phyloP scores from a whole-genome alignment of 2,113 vertebrate genomes.

The Haplochromis burtoni region DNA sequence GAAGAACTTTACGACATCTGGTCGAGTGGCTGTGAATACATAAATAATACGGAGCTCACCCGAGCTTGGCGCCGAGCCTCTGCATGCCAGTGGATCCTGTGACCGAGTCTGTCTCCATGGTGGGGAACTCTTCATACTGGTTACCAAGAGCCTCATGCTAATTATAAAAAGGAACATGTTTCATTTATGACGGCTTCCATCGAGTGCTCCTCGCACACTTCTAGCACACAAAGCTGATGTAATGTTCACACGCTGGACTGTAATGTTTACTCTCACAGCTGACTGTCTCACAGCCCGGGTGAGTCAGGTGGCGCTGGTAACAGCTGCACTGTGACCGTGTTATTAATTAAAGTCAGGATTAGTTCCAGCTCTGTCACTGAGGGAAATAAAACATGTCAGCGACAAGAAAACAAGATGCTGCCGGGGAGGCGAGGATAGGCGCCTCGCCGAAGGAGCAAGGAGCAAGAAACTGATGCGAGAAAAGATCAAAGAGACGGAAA shows the following conservation, averaged over 20 bases:
- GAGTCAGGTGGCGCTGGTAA: background rate
- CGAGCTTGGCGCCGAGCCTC: conserved; percentile 89
- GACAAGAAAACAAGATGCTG: conserved; percentile 3
- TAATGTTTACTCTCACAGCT: background rate
- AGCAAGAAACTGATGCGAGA: background rate
- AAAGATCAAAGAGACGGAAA: background rate
- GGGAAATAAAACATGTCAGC: background rate
- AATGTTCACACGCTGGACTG: background rate
- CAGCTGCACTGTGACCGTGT: background rate
- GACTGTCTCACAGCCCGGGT: background rate
- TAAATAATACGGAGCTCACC: conserved; percentile 69
- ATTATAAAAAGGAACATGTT: conserved; percentile 38
- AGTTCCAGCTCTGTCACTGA: background rate
- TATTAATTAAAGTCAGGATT: conserved; percentile 16
- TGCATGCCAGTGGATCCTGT: conserved; percentile 88
- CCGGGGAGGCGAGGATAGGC: background rate
- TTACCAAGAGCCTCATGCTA: conserved; percentile 81
- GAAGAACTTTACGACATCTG: background rate
- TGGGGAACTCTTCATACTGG: conserved; percentile 86
- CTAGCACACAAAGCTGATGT: background rate
- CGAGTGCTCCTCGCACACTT: background rate
- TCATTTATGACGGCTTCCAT: conserved; percentile 8
- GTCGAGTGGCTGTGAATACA: background rate
- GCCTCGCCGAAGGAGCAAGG: background rate
- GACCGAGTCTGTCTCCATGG: conserved; percentile 81